These are phyloP conservation scores for Syngnathus floridae DNA, from an alignment of 2,113 vertebrate species.

Conservation along the genomic window DNA sequence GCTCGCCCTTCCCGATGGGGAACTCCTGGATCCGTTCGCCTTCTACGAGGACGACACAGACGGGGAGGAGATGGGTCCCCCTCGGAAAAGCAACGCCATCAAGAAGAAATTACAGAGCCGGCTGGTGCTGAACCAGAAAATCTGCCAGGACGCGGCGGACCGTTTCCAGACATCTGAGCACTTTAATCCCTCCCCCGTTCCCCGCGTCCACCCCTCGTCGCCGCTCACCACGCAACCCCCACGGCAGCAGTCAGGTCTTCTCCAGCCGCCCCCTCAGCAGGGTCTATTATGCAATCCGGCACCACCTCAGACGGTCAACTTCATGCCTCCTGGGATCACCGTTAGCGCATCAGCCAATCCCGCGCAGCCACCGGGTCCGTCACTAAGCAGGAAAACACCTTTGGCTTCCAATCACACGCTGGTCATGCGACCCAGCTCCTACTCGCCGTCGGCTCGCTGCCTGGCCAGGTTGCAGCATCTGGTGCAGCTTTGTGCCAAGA, in stretches of 20 bases:
- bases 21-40: conserved; percentile 93
- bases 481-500: conserved; percentile 89
- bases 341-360: conserved; percentile 77
- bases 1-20: conserved; percentile 85
- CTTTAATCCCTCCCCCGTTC: conserved; percentile 85
- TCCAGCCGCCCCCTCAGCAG: conserved; percentile 70
- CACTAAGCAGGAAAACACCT: conserved; percentile 80
- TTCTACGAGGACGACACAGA: conserved; percentile 84
- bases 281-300: conserved; percentile 92
- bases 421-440: conserved; percentile 86
- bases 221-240: conserved; percentile 56
- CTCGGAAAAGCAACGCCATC: conserved; percentile 81
- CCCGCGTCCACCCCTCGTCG: conserved; percentile 56
- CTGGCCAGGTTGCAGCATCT: conserved; percentile 91
- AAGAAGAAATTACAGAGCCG: conserved; percentile 90
- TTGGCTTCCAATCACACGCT: conserved; percentile 73
- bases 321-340: conserved; percentile 83
- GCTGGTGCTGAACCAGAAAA: conserved; percentile 81
- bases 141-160: conserved; percentile 79
- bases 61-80: conserved; percentile 76
- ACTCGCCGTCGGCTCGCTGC: conserved; percentile 83
- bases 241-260: conserved; percentile 58
- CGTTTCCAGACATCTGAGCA: conserved; percentile 91
- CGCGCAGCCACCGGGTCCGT: conserved; percentile 80
- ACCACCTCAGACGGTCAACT: conserved; percentile 87